These are phyloP conservation scores for Caenorhabditis sp. DNA, from an alignment of 2,888 invertebrate species.

Conservation along the genomic window DNA sequence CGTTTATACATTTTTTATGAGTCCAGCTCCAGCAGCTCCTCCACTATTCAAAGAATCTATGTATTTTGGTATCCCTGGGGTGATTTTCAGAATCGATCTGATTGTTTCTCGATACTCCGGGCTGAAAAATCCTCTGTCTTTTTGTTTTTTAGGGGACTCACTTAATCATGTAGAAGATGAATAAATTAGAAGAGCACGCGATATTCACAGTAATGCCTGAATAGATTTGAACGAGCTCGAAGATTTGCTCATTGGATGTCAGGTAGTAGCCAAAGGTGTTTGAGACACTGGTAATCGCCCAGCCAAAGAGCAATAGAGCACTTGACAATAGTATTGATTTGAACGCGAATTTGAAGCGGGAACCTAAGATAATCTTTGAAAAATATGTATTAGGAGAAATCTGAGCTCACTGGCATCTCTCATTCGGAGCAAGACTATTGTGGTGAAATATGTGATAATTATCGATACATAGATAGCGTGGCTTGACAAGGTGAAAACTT, in stretches of 20 bases:
- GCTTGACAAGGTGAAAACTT: conserved; percentile 42
- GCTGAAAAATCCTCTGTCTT: neutral
- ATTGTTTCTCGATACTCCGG: neutral
- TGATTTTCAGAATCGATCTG: neutral
- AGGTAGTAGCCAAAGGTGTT: conserved; percentile 36
- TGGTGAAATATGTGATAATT: conserved; percentile 28
- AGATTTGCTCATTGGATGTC: conserved; percentile 9
- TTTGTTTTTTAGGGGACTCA: neutral
- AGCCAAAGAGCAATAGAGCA: conserved; percentile 41
- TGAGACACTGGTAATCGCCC: conserved; percentile 34
- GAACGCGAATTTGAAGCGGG: conserved; percentile 42
- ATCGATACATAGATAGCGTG: conserved; percentile 37
- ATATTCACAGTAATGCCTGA: conserved; percentile 51
- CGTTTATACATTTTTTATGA: neutral
- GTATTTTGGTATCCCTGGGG: neutral
- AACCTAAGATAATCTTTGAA: conserved; percentile 20
- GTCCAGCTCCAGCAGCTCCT: neutral
- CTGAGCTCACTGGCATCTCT: conserved; percentile 24
- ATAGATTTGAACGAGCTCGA: conserved; percentile 39
- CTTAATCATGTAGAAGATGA: conserved; percentile 48
- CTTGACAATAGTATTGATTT: conserved; percentile 41
- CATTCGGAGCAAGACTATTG: conserved; percentile 28
- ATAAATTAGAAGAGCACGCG: conserved; percentile 35
- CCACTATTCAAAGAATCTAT: neutral
- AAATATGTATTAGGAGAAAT: neutral